Evolutionary conservation across 1,140 invertebrate species (phyloP).

Genomic region (Charaxes varanes): DNA sequence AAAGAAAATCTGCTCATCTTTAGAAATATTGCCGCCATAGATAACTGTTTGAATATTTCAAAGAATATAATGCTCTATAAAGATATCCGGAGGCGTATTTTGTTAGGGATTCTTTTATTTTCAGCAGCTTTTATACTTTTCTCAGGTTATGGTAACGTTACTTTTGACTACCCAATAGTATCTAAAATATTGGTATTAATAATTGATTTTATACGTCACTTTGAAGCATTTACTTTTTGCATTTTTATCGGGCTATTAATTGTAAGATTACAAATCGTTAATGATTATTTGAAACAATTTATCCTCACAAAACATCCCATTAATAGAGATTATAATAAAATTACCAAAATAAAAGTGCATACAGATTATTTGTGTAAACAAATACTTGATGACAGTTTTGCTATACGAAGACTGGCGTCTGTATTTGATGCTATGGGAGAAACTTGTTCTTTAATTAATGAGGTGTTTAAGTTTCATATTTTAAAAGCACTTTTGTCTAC

Average conservation of each 20-base stretch:
- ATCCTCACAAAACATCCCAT: constrained; percentile 5
- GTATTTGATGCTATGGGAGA: constrained; percentile 37
- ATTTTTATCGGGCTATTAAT: constrained; percentile 32
- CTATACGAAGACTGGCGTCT: constrained; percentile 32
- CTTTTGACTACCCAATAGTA: background rate
- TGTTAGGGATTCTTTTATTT: constrained; percentile 11
- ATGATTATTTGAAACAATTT: constrained; percentile 25
- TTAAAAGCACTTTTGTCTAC: constrained; percentile 40
- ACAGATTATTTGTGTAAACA: too few species aligned
- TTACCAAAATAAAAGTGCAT: background rate
- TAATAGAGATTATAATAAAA: too few species aligned
- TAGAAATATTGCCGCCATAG: constrained; percentile 25
- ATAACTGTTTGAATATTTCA: constrained; percentile 28
- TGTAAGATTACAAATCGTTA: constrained; percentile 32
- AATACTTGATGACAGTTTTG: constrained; percentile 28
- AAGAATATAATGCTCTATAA: constrained; percentile 27
- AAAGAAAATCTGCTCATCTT: constrained; percentile 29
- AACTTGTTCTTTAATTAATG: constrained; percentile 31
- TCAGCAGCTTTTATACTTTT: constrained; percentile 7
- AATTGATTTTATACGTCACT: constrained; percentile 34
- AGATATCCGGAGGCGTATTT: constrained; percentile 20
- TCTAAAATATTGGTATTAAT: constrained; percentile 19
- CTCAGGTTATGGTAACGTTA: background rate
- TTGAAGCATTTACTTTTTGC: constrained; percentile 37
- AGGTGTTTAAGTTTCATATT: constrained; percentile 43